Evolutionary conservation across 2,113 vertebrate genomes (phyloP).

Genomic region (Phrynocephalus versicolor): DNA sequence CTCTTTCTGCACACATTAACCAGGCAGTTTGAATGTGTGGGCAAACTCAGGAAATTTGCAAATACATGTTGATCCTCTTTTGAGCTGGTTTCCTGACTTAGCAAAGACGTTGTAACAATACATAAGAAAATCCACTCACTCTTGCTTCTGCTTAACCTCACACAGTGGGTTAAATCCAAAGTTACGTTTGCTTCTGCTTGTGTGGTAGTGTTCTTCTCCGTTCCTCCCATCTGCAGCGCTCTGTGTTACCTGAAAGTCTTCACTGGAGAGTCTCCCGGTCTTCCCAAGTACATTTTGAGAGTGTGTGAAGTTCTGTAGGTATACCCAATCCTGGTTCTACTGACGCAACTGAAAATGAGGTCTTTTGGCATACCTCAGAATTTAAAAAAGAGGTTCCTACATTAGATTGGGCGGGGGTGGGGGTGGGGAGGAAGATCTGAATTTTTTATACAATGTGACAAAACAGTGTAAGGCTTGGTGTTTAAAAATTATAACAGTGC

Average conservation of each 20-base stretch:
- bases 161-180: background rate
- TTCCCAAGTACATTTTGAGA: background rate
- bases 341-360: no score
- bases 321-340: no score
- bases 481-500: background rate
- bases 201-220: no score
- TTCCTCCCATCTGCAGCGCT: no score
- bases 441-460: background rate
- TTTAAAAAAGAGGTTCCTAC: no score
- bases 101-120: background rate
- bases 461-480: background rate
- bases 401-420: background rate
- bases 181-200: background rate
- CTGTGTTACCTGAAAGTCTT: background rate
- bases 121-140: background rate
- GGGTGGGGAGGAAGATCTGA: background rate
- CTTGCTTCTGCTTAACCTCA: background rate
- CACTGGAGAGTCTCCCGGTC: background rate
- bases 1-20: background rate
- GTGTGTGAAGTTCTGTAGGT: no score
- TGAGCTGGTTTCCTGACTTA: conserved; percentile 4
- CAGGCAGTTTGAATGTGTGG: conserved; percentile 6
- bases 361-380: no score
- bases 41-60: background rate
- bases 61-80: conserved; percentile 3